A percentile compares a stretch with the other conserved stretches of the same genome.
These are phyloP conservation scores for Arothron firmamentum DNA, from an alignment of 2,113 vertebrate genomes.

Conservation along the genomic window DNA sequence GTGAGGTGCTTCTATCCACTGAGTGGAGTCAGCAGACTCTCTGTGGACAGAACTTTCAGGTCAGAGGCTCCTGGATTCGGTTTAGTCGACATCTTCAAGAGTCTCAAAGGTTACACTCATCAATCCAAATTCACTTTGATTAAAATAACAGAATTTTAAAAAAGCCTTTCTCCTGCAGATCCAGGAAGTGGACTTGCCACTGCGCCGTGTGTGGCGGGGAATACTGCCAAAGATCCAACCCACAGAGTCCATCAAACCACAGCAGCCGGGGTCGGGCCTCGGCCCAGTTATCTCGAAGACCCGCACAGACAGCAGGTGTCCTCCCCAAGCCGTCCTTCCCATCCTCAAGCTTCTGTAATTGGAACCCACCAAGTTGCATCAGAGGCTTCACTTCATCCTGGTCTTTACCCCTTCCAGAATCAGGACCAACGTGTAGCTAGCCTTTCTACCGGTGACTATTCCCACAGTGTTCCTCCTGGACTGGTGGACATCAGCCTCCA, in stretches of 20 bases:
- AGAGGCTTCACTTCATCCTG: neutral
- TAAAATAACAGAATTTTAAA: neutral
- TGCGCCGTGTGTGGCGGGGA: conserved; percentile 1
- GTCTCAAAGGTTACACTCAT: conserved; percentile 18
- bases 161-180: conserved; percentile 2
- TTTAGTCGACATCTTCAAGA: conserved; percentile 38
- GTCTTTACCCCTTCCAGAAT: neutral
- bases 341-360: neutral
- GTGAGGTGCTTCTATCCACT: conserved; percentile 64
- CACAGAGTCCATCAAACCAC: neutral
- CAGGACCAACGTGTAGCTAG: neutral
- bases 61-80: conserved; percentile 39
- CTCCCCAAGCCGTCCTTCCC: neutral
- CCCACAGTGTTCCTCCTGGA: neutral
- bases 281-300: neutral
- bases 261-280: neutral
- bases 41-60: conserved; percentile 24
- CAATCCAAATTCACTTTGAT: neutral
- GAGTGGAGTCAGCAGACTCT: conserved; percentile 32
- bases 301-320: neutral
- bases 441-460: neutral
- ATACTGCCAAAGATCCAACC: neutral
- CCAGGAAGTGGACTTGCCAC: neutral
- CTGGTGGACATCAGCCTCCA: neutral
- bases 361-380: neutral